Base-by-base conservation (phyloP, 2,113 vertebrate genomes). In the Eleginops maclovinus region DNA sequence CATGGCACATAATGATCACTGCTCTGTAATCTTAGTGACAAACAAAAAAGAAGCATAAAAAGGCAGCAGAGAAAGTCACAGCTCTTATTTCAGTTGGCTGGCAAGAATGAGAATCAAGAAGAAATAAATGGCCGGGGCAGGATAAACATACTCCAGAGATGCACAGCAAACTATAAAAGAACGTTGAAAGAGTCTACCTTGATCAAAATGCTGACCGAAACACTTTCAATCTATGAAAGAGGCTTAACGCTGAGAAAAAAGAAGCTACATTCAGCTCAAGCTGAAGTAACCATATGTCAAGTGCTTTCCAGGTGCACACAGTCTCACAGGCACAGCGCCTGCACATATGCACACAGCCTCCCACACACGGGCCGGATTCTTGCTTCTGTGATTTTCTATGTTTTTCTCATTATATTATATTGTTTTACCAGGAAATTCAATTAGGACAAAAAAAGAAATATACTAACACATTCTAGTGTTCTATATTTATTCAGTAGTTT, bases 211-310 rank as follows among this genome's bases (percentile, higher is more conserved):
- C 88, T 92, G 90, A 92, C 89, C 70, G 21, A 85, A 79, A 86
- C 87, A 86, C 79, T 89, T 92, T 87, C 43, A 58, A 83, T 86
- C 66, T 85, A 81, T 89, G 75, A 91, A 89, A 90, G 84, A 87
- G 75, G 89, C 78, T 90, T 81, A 86, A 89, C 66, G 14, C 67
- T 12, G 80, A 79, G 77, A 87, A 81, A 74, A 77, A 83, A 79
- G 72, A 82, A 79, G 74, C 73, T 72, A 75, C 83, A 70, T 88
- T 91, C 82, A 85, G 87, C 89, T 63, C 0, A 68, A 86, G 87
- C 84, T 58, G 81, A 86, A 89, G 85, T 55, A 85, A 87, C 89
- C 91, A 92, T 90, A 91, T 92, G 91, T 91, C 90, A 87, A 89
- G 85, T 81, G 83, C 81, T 81, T 89, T 89, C 91, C 82, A 90